Evolutionary conservation across 2,797 vertebrate species (phyloP).

Genomic region (Coracias cyanogaster): DNA sequence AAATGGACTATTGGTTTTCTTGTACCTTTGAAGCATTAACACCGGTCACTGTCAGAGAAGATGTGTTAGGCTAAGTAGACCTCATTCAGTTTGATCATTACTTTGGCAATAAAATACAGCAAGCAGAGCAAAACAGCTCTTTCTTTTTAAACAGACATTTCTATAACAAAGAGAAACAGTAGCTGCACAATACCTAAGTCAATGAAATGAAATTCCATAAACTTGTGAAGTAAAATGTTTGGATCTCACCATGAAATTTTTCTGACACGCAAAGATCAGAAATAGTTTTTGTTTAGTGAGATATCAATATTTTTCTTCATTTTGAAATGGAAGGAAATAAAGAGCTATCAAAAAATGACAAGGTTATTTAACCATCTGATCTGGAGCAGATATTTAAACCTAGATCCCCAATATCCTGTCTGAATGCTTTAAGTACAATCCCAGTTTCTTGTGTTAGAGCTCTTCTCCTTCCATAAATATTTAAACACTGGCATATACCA

Average conservation of each 20-base stretch:
- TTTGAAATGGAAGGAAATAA: neutral
- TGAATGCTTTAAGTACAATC: neutral
- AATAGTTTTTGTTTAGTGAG: neutral
- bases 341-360: neutral
- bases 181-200: neutral
- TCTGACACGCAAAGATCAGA: neutral
- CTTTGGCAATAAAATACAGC: neutral
- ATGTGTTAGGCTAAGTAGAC: neutral
- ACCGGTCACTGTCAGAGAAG: neutral
- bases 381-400: neutral
- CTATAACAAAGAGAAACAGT: neutral
- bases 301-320: neutral
- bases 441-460: neutral
- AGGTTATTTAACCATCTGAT: neutral
- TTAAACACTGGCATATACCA: neutral
- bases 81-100: neutral
- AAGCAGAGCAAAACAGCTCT: neutral
- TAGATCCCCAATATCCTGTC: neutral
- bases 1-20: neutral
- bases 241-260: neutral
- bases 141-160: neutral
- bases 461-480: neutral
- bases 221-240: neutral
- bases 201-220: neutral
- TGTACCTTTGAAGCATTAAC: neutral